phyloP scores from a whole-genome alignment of 53 echinoderm and acorn worm genomes.

The Crossaster papposus region DNA sequence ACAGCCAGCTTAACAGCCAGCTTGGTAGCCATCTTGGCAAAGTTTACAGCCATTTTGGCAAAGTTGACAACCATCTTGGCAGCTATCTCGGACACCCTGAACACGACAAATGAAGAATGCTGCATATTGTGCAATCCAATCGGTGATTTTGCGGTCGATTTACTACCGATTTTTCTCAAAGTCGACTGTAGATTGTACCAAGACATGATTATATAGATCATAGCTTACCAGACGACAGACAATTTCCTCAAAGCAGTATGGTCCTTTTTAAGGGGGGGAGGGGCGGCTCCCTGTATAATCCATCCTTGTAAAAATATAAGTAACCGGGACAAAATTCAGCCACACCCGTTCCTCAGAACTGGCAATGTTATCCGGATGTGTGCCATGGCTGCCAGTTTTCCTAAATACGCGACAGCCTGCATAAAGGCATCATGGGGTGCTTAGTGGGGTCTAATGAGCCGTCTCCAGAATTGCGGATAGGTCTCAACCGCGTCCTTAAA shows the following conservation, averaged over 20 bases:
- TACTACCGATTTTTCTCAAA: too few species aligned
- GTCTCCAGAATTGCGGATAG: constrained; percentile 26
- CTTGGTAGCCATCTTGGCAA: not conserved
- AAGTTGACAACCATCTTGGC: not conserved
- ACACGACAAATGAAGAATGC: too few species aligned
- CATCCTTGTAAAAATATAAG: constrained; percentile 13
- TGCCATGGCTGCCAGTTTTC: not conserved
- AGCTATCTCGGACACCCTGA: too few species aligned
- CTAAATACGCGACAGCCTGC: not conserved
- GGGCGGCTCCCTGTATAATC: not conserved
- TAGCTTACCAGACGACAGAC: too few species aligned
- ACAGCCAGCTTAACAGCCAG: not conserved
- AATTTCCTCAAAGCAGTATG: not conserved
- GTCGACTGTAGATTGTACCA: too few species aligned
- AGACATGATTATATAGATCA: too few species aligned
- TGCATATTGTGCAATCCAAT: too few species aligned
- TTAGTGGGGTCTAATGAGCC: constrained; percentile 22
- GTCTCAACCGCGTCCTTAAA: constrained; percentile 25
- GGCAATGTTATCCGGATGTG: constrained; percentile 28
- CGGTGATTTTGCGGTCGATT: too few species aligned
- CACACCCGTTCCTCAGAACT: constrained; percentile 40
- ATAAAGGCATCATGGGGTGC: not conserved
- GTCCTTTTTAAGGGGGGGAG: too few species aligned
- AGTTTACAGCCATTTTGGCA: too few species aligned
- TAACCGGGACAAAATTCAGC: constrained; percentile 10